Conservation (phyloP, 2,888 invertebrate genomes). For the Sipunculus nudus region DNA sequence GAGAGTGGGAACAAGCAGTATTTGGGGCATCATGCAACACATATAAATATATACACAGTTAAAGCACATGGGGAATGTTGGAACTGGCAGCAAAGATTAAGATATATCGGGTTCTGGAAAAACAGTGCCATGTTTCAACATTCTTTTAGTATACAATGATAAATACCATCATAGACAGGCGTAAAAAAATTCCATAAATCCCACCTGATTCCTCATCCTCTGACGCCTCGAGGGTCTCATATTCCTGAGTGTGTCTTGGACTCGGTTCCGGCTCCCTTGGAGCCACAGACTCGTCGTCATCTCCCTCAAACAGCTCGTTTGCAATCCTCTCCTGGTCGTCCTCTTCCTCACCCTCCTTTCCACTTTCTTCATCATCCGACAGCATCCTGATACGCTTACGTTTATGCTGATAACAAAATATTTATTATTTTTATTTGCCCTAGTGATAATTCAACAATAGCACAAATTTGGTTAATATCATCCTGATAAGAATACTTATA, state of each 20-base stretch:
- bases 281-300: constrained; percentile 55
- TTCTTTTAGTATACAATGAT: neutral
- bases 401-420: constrained; percentile 44
- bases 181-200: constrained; percentile 7
- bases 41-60: no score
- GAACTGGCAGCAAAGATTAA: no score
- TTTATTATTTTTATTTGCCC: no score
- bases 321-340: constrained; percentile 60
- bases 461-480: no score
- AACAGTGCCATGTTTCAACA: no score
- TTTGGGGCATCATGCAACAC: no score
- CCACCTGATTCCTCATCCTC: constrained; percentile 11
- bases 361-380: constrained; percentile 64
- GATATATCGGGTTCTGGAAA: no score
- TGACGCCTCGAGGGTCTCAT: constrained; percentile 70
- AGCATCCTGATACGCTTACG: constrained; percentile 58
- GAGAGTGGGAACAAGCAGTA: no score
- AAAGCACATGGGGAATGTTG: no score
- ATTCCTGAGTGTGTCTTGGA: no score
- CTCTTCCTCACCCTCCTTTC: constrained; percentile 51
- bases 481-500: no score
- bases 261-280: constrained; percentile 15
- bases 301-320: constrained; percentile 63
- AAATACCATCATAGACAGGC: neutral
- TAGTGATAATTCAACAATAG: no score